Evolutionary conservation across 2,888 invertebrate species (phyloP).

Genomic region (Eurois occulta): DNA sequence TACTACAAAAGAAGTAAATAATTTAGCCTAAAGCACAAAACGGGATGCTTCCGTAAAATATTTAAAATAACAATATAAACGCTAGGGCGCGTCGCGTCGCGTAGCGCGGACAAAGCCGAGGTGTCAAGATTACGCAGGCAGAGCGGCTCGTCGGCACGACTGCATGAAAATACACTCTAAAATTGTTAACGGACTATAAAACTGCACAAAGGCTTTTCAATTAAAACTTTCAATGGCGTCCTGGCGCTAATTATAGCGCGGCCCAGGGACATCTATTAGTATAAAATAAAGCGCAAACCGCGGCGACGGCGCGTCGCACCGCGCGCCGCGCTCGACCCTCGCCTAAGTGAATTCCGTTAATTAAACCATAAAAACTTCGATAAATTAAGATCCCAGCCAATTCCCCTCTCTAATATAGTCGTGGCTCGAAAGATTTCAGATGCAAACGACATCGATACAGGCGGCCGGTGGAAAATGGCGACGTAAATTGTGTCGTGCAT

Average conservation of each 20-base stretch:
- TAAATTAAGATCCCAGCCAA: conserved; percentile 91
- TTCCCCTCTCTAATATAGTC: conserved; percentile 89
- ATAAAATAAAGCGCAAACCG: conserved; percentile 85
- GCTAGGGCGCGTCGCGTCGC: conserved; percentile 17
- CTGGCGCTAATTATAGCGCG: conserved; percentile 86
- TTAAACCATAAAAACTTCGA: conserved; percentile 91
- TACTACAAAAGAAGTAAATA: conserved; percentile 10
- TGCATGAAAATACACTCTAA: conserved; percentile 81
- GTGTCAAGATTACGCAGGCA: conserved; percentile 78
- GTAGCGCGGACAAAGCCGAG: conserved; percentile 65
- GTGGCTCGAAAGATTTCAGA: conserved; percentile 87
- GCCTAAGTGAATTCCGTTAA: conserved; percentile 91
- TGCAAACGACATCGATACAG: conserved; percentile 89
- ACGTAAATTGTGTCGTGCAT: conserved; percentile 82
- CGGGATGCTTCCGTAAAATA: conserved; percentile 20
- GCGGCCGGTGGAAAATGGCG: conserved; percentile 77
- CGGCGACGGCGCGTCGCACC: conserved; percentile 72
- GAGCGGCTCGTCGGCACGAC: conserved; percentile 55
- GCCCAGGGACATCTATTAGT: conserved; percentile 86
- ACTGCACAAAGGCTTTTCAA: conserved; percentile 89
- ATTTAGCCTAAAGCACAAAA: conserved; percentile 13
- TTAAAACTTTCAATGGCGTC: conserved; percentile 89
- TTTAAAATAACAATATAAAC: conserved; percentile 24
- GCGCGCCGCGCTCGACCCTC: conserved; percentile 70
- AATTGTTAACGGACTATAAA: conserved; percentile 87